Evolutionary conservation across 2,113 vertebrate genomes (phyloP), one percentile per base, ranked within the genome.

Genomic region (Menidia beryllina): DNA sequence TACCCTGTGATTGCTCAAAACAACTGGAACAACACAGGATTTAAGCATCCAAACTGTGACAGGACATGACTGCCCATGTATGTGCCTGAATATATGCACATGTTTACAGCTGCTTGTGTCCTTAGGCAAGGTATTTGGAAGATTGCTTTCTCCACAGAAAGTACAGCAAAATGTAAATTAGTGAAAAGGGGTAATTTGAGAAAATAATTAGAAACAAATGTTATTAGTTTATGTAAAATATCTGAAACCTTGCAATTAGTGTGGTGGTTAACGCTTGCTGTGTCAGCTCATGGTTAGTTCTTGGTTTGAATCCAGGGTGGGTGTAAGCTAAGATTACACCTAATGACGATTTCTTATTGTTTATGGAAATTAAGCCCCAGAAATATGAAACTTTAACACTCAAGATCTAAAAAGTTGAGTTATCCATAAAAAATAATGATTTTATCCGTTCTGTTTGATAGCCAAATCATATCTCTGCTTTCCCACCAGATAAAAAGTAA

Each of bases 11-110:
- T 86, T 86, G 75, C 76, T 63, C 49, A 6, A 7, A 69, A 75
- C 78, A 84, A 89, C 80, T 89, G 83, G 86, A 91, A 87, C 86
- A 86, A 76, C 81, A 82, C 70, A 77, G 89, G 89, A 91, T 89
- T 92, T 90, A 84, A 74, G 55, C 71, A 70, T 83, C 38, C 7
- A 62, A 63, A 67, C 75, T 70, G 55, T 72, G 77, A 79, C 48
- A 71, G 77, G 55, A 73, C 26, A 1, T 58, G n/a, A 25, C 24
- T 69, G 43, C 57, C 21, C 77, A 15, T 64, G 57, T 30, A 19
- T 75, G 57, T 41, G 14, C 57, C 26, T 66, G 24, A 66, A 50
- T 43, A 14, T 78, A 50, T 68, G 57, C 71, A 47, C 56, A 14
- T 61, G 75, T 17, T 26, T 72, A 43, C 54, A 52, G 63, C 43